These are phyloP conservation scores for Patagioenas fasciata DNA, from an alignment of 2,113 vertebrate species.

Conservation along the genomic window DNA sequence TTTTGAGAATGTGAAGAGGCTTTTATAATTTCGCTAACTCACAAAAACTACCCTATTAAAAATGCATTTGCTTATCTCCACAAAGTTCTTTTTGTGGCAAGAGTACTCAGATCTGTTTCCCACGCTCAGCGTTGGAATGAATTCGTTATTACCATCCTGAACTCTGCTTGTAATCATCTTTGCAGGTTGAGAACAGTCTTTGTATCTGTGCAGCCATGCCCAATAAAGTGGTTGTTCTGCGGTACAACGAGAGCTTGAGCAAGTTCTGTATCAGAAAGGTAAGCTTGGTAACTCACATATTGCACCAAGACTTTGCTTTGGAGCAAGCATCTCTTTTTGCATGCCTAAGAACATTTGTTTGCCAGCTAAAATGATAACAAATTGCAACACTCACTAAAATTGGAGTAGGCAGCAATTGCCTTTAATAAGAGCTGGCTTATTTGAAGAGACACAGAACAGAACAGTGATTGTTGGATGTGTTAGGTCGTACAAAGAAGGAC, in stretches of 20 bases:
- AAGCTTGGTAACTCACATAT: background rate
- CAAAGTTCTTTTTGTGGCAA: background rate
- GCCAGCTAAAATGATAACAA: background rate
- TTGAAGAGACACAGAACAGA: background rate
- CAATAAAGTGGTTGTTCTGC: conserved; percentile 91
- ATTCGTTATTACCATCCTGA: background rate
- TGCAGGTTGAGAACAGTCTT: conserved; percentile 91
- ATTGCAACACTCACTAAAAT: background rate
- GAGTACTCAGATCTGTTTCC: background rate
- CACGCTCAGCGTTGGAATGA: background rate
- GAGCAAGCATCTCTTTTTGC: background rate
- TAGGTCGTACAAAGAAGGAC: background rate
- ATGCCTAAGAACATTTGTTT: background rate
- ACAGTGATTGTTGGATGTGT: background rate
- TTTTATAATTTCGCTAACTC: conserved; percentile 25
- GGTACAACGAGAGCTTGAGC: conserved; percentile 95
- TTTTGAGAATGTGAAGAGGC: conserved; percentile 25
- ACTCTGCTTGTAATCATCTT: background rate
- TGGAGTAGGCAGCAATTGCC: conserved; percentile 23
- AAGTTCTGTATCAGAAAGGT: conserved; percentile 98
- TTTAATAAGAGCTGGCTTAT: background rate
- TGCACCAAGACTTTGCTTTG: background rate
- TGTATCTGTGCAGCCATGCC: conserved; percentile 98
- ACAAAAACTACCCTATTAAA: background rate
- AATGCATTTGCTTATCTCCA: background rate